Evolutionary conservation across 2,888 invertebrate species (phyloP).

Genomic region (Dryobota labecula): DNA sequence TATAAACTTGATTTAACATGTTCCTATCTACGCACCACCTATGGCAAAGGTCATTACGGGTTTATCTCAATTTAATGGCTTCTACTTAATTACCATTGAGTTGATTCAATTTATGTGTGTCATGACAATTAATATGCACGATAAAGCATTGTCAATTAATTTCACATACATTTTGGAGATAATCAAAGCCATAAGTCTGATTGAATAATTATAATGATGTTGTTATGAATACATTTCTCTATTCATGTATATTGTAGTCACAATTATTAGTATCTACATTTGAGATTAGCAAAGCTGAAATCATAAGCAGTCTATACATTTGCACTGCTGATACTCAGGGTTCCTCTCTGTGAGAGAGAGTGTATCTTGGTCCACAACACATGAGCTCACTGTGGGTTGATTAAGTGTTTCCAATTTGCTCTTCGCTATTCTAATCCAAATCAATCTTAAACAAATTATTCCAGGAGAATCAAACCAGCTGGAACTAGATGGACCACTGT

Average conservation of each 20-base stretch:
- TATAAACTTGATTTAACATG: not conserved
- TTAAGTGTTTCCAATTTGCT: not conserved
- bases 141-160: slow-evolving; percentile 51
- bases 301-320: not conserved
- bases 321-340: not conserved
- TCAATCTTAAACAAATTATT: not conserved
- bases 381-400: too few species aligned
- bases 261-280: not conserved
- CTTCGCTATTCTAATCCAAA: not conserved
- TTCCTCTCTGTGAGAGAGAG: not conserved
- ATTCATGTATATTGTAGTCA: not conserved
- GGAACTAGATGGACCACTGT: slow-evolving; percentile 96
- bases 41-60: slow-evolving; percentile 26
- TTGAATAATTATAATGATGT: slow-evolving; percentile 26
- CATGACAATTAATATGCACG: slow-evolving; percentile 49
- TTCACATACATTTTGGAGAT: slow-evolving; percentile 45
- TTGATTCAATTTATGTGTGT: slow-evolving; percentile 30
- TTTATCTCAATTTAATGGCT: slow-evolving; percentile 47
- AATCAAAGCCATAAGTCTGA: slow-evolving; percentile 26
- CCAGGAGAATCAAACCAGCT: slow-evolving; percentile 96
- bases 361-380: not conserved
- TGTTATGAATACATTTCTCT: not conserved
- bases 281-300: not conserved
- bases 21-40: not conserved
- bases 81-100: slow-evolving; percentile 32